Base-by-base conservation (phyloP, 2,888 invertebrate genomes). In the Drosophila pseudotalamancana region DNA sequence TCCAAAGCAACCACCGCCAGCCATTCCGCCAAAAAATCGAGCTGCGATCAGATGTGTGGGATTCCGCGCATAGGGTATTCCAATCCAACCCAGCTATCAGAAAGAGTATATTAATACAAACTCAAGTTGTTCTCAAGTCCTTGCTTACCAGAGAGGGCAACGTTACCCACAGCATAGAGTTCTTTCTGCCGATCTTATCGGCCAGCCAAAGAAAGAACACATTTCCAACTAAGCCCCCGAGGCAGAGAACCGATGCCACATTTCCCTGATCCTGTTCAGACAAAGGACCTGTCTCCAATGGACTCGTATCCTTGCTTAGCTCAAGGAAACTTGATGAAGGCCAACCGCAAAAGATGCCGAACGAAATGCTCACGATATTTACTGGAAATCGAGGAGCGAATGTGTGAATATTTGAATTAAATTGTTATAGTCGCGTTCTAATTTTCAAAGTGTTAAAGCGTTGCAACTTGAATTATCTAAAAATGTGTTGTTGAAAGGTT, bases 281-380 rank as follows among this genome's bases (percentile, higher is more conserved):
- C 50, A 91, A 51, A 0, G 89, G 88, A 2, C 90, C 90, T 4
- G 87, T 70, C n/a, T 78, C 72, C 37, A 91, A 48, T 0, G 90
- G 90, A 29, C 89, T 89, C 0, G 79, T 56, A 0, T 72, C 60
- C 1, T 89, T 76, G 49, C 86, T 75, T 2, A 91, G 61, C n/a
- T 90, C 77, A 11, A 90, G 63, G 21, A 91, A 88, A 64, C 89
- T 88, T 3, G 91, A 76, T 1, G 91, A 91, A 0, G 89, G 79
- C 91, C 91, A 92, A 23, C 90, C 91, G 46, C 84, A 84, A 49
- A 87, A 86, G 0, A 88, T 87, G 2, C 91, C 91, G 83, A 89
- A 89, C 0, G 88, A 87, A 9, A 91, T 72, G 12, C 90, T 67
- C 0, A 83, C 71, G 1, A 91, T 87, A 37, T 91, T 91, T 4